These are phyloP conservation scores for Caerostris darwini DNA, from an alignment of 1,140 invertebrate species.

Conservation along the genomic window DNA sequence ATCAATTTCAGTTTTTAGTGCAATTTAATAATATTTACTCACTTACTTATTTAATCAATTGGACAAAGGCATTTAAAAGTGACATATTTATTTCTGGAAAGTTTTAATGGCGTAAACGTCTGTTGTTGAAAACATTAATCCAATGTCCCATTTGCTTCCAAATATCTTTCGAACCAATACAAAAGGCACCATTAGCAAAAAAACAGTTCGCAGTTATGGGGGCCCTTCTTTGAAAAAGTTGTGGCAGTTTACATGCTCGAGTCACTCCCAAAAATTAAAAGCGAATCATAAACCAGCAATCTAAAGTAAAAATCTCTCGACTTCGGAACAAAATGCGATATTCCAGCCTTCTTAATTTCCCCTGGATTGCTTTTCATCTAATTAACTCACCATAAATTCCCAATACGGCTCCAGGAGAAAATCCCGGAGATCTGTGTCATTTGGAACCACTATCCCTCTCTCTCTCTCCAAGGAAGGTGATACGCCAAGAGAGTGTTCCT, in stretches of 20 bases:
- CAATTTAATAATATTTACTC: too few relatives aligned
- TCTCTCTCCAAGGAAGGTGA: background rate
- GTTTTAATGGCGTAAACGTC: too few relatives aligned
- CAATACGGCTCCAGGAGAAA: background rate
- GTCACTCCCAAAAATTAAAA: constrained; percentile 1
- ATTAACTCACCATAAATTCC: constrained; percentile 66
- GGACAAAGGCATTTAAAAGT: too few relatives aligned
- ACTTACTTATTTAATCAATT: too few relatives aligned
- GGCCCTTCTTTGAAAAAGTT: background rate
- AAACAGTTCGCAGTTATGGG: background rate
- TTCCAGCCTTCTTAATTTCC: constrained; percentile 30
- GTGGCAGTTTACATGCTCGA: background rate
- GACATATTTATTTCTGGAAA: too few relatives aligned
- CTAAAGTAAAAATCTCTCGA: background rate
- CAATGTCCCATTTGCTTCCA: background rate
- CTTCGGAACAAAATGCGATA: background rate
- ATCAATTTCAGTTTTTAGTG: too few relatives aligned
- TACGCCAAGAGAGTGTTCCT: background rate
- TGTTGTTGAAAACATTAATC: background rate
- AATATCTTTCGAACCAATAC: background rate
- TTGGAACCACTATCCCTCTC: background rate
- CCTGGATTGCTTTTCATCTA: constrained; percentile 10
- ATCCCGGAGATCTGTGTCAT: background rate
- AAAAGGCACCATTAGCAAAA: background rate
- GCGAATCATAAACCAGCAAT: constrained; percentile 27